Percentiles rank a stretch among this genome's conserved stretches.
These are phyloP conservation scores for Metopolophium dirhodum DNA, from an alignment of 1,140 invertebrate species.

Conservation along the genomic window DNA sequence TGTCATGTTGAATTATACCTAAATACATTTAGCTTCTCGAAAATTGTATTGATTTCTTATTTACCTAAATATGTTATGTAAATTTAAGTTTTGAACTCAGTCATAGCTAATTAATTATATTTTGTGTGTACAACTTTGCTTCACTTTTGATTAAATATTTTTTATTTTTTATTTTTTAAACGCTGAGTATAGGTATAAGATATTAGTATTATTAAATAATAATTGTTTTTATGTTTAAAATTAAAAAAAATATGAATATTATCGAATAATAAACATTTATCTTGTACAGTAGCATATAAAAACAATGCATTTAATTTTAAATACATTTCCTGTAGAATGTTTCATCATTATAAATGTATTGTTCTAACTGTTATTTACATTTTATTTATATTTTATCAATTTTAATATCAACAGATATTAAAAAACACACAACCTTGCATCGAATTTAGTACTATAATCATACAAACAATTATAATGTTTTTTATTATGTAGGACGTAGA, in stretches of 20 bases:
- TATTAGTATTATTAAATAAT: neutral
- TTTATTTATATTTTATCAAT: constrained; percentile 32
- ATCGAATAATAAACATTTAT: neutral
- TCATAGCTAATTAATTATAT: neutral
- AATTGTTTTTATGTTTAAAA: neutral
- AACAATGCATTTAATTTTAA: constrained; percentile 39
- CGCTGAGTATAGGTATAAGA: neutral
- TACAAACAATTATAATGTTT: constrained; percentile 10
- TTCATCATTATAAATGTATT: constrained; percentile 44
- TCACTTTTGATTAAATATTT: neutral
- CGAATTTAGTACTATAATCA: neutral
- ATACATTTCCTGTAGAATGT: constrained; percentile 39
- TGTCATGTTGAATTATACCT: no score
- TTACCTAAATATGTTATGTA: neutral
- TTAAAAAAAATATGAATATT: neutral
- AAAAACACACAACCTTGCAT: neutral
- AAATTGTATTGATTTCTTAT: neutral
- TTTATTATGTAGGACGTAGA: neutral
- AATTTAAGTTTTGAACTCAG: neutral
- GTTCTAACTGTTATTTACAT: constrained; percentile 38
- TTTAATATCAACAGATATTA: constrained; percentile 22
- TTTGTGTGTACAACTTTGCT: neutral
- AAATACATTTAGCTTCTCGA: no score
- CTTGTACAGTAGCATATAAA: neutral
- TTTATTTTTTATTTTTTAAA: neutral